phyloP scores from a whole-genome alignment of 2,888 invertebrate species.

The Lobophora halterata region DNA sequence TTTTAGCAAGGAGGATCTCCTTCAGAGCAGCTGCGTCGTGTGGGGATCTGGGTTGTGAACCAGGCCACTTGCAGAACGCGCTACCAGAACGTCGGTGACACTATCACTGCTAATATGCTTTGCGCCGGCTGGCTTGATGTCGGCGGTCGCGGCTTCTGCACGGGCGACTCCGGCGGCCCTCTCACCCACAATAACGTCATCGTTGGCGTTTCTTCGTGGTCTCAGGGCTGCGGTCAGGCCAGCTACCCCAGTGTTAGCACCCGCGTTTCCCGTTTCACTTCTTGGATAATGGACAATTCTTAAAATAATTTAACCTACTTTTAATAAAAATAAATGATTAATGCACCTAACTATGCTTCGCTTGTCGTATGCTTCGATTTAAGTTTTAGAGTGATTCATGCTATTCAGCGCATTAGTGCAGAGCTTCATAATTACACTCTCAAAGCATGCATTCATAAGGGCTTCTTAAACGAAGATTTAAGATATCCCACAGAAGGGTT shows the following conservation, averaged over 20 bases:
- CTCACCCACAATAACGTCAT: conserved; percentile 38
- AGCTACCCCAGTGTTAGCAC: conserved; percentile 39
- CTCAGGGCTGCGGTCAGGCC: conserved; percentile 32
- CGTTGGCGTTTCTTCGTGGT: conserved; percentile 41
- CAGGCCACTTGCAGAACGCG: conserved; percentile 33
- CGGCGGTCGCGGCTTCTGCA: conserved; percentile 40
- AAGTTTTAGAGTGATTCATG: too few relatives aligned
- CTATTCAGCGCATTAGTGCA: too few relatives aligned
- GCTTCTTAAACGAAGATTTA: too few relatives aligned
- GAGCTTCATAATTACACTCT: too few relatives aligned
- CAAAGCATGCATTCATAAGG: too few relatives aligned
- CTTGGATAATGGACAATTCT: conserved; percentile 40
- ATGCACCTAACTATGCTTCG: too few relatives aligned
- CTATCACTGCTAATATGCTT: conserved; percentile 39
- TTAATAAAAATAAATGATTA: too few relatives aligned
- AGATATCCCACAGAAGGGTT: too few relatives aligned
- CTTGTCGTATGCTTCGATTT: too few relatives aligned
- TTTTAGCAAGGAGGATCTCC: conserved; percentile 29
- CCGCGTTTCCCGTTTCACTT: conserved; percentile 33
- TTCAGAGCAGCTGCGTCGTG: conserved; percentile 42
- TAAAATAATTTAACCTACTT: too few relatives aligned
- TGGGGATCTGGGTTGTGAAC: conserved; percentile 43
- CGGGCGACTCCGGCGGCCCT: conserved; percentile 42
- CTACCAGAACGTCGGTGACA: conserved; percentile 15
- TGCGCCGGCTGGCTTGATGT: conserved; percentile 40